A percentile compares a stretch with the other conserved stretches of the same genome.
Conservation (phyloP, 2,113 vertebrate species). For the Siniperca chuatsi region DNA sequence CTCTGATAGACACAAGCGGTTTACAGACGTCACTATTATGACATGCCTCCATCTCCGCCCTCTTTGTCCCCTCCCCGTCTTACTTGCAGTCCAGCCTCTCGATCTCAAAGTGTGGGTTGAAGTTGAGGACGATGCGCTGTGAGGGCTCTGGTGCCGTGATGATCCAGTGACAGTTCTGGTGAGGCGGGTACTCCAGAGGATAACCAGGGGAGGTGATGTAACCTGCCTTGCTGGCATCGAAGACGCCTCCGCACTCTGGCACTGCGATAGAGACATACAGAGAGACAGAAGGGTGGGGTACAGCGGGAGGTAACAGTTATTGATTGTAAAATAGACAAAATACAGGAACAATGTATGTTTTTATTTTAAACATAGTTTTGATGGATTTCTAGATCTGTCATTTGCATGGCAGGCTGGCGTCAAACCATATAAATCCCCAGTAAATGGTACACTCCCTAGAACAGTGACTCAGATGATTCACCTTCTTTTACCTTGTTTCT, state of each 20-base stretch:
- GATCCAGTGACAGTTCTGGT: constrained; percentile 97
- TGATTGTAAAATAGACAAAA: background rate
- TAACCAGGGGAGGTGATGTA: constrained; percentile 98
- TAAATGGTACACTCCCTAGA: constrained; percentile 15
- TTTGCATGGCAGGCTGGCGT: background rate
- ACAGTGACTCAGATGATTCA: constrained; percentile 31
- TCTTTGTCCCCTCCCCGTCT: constrained; percentile 7
- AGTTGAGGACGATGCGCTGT: constrained; percentile 98
- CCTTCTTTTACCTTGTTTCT: constrained; percentile 44
- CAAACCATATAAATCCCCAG: background rate
- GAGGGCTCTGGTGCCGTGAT: constrained; percentile 92
- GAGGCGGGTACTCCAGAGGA: constrained; percentile 96
- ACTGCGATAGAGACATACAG: constrained; percentile 17
- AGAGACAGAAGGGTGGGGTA: background rate
- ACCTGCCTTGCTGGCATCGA: constrained; percentile 93
- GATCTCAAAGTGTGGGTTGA: constrained; percentile 99
- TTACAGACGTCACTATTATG: constrained; percentile 42
- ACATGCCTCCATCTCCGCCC: background rate
- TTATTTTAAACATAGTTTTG: background rate
- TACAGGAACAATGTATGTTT: background rate
- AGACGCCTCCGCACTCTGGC: constrained; percentile 87
- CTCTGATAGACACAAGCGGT: background rate
- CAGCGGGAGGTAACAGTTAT: background rate
- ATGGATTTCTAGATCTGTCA: background rate
- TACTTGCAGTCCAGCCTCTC: constrained; percentile 99